A percentile compares a stretch with the other conserved stretches of the same genome.
phyloP scores from a whole-genome alignment of 2,888 invertebrate genomes.

The Campoplex capitator region DNA sequence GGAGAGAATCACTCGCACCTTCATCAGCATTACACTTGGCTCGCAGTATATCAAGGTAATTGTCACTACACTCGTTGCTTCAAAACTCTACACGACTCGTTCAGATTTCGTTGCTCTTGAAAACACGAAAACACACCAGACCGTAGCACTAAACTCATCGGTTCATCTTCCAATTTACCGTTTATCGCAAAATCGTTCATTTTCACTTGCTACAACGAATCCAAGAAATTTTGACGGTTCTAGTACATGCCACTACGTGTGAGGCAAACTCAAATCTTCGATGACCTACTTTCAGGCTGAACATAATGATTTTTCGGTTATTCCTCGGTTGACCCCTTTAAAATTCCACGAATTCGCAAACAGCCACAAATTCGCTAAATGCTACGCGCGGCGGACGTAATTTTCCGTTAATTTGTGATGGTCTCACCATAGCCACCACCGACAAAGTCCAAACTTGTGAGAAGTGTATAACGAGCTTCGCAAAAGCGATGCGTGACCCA shows the following conservation, averaged over 20 bases:
- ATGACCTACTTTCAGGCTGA: background rate
- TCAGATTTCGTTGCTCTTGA: too few relatives aligned
- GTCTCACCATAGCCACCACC: background rate
- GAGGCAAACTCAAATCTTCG: background rate
- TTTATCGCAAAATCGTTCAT: background rate
- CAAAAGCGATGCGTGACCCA: conserved; percentile 35
- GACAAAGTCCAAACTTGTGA: conserved; percentile 23
- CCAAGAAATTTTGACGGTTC: background rate
- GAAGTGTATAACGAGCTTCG: conserved; percentile 15
- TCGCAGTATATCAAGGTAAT: conserved; percentile 90
- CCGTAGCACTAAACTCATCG: background rate
- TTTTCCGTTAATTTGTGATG: conserved; percentile 4
- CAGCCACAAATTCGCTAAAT: background rate
- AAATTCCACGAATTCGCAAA: background rate
- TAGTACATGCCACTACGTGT: background rate
- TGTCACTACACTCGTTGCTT: background rate
- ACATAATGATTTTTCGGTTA: background rate
- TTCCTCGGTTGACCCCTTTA: background rate
- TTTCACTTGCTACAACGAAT: background rate
- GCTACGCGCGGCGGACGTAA: background rate
- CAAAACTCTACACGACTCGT: background rate
- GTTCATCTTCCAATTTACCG: background rate
- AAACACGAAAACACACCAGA: background rate
- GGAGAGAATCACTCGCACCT: conserved; percentile 93
- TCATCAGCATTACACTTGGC: conserved; percentile 91